Percentiles rank a stretch among this genome's conserved stretches.
Evolutionary conservation across 2,797 vertebrate genomes (phyloP).

Genomic region (Pangasius larnaudii): DNA sequence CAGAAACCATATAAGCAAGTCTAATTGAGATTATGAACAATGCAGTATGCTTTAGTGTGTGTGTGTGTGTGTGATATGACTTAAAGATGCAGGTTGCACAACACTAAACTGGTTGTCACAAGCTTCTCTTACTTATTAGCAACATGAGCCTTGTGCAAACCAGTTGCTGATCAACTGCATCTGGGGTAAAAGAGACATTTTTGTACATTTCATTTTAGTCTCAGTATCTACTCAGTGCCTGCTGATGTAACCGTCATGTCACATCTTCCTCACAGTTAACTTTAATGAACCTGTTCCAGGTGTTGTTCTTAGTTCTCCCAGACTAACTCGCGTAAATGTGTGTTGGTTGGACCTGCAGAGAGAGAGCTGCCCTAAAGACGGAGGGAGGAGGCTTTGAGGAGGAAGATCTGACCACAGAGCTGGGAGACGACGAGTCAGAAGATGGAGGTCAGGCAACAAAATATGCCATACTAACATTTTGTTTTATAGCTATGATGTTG

Average conservation of each 20-base stretch:
- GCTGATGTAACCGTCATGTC: not conserved
- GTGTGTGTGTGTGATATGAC: not conserved
- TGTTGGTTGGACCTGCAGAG: conserved; percentile 61
- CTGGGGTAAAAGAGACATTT: not conserved
- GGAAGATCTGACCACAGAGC: conserved; percentile 62
- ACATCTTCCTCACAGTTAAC: not conserved
- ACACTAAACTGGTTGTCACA: not conserved
- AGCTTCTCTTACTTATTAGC: not conserved
- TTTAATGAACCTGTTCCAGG: not conserved
- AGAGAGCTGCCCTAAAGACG: conserved; percentile 50
- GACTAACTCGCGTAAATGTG: not conserved
- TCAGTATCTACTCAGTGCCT: not conserved
- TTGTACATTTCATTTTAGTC: not conserved
- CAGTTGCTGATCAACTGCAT: not conserved
- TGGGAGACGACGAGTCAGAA: conserved; percentile 63
- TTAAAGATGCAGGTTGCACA: not conserved
- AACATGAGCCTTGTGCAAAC: not conserved
- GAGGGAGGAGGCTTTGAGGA: conserved; percentile 62
- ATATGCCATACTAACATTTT: not conserved
- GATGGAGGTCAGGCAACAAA: conserved; percentile 64
- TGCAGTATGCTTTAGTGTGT: not conserved
- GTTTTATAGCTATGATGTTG: not conserved
- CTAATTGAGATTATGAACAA: not conserved
- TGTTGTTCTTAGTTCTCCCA: not conserved
- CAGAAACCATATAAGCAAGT: not conserved